Percentiles rank a stretch among this genome's conserved stretches.
Conservation (phyloP, 2,888 invertebrate genomes). For the Acanthosepion lycidas region DNA sequence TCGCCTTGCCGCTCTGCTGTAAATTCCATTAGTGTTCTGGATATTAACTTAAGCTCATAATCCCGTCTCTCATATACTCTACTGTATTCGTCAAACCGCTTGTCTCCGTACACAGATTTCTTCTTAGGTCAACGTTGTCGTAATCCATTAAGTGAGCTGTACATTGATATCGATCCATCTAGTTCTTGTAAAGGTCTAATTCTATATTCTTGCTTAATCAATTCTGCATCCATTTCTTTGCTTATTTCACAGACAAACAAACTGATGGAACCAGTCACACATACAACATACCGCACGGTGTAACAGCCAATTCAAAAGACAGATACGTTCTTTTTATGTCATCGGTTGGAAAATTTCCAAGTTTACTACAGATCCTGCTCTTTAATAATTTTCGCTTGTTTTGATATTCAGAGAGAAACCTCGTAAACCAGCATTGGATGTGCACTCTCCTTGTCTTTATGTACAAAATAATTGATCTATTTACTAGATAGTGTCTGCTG, state of each 20-base stretch:
- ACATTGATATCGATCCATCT: background rate
- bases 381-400: too few species aligned
- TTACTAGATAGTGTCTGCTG: too few species aligned
- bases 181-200: background rate
- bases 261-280: too few species aligned
- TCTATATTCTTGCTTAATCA: background rate
- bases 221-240: background rate
- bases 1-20: background rate
- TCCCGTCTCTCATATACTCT: background rate
- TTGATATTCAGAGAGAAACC: too few species aligned
- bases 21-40: background rate
- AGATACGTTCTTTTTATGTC: too few species aligned
- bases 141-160: background rate
- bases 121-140: background rate
- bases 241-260: background rate
- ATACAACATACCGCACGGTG: too few species aligned
- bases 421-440: too few species aligned
- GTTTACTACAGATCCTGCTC: too few species aligned
- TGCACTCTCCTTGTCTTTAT: too few species aligned
- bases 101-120: background rate
- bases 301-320: too few species aligned
- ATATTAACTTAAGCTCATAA: background rate
- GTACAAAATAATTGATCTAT: too few species aligned
- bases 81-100: background rate
- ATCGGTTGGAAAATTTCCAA: too few species aligned